Evolutionary conservation across 2,113 vertebrate species (phyloP).

Genomic region (Charina bottae): DNA sequence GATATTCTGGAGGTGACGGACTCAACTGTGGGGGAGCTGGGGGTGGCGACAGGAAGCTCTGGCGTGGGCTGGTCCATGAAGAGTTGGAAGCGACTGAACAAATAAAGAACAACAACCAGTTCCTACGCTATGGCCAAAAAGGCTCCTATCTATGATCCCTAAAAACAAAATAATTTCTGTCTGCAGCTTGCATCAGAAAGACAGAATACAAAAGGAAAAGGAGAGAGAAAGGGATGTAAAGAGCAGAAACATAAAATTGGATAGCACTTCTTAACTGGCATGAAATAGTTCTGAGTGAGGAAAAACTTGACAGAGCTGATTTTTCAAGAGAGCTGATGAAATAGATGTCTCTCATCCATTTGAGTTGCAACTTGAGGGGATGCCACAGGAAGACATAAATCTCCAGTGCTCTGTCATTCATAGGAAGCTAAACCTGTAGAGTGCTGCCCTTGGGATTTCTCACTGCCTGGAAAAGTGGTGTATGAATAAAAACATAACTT

Average conservation of each 20-base stretch:
- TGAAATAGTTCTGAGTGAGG: background rate
- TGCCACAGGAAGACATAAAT: background rate
- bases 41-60: too few relatives aligned
- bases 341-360: background rate
- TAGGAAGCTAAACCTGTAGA: background rate
- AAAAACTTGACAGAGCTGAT: background rate
- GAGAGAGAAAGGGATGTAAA: background rate
- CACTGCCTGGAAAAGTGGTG: background rate
- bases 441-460: background rate
- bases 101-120: too few relatives aligned
- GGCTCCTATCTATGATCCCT: background rate
- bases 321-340: background rate
- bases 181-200: background rate
- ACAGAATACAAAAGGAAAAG: background rate
- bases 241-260: background rate
- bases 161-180: background rate
- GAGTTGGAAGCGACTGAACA: too few relatives aligned
- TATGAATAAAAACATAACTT: background rate
- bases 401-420: background rate
- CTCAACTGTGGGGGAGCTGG: too few relatives aligned
- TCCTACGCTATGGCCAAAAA: background rate
- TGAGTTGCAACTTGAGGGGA: background rate
- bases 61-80: too few relatives aligned
- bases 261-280: background rate
- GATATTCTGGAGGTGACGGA: too few relatives aligned